Percentiles rank a stretch among this genome's conserved stretches.
Conservation (phyloP, 2,797 vertebrate genomes). For the Manis javanica region DNA sequence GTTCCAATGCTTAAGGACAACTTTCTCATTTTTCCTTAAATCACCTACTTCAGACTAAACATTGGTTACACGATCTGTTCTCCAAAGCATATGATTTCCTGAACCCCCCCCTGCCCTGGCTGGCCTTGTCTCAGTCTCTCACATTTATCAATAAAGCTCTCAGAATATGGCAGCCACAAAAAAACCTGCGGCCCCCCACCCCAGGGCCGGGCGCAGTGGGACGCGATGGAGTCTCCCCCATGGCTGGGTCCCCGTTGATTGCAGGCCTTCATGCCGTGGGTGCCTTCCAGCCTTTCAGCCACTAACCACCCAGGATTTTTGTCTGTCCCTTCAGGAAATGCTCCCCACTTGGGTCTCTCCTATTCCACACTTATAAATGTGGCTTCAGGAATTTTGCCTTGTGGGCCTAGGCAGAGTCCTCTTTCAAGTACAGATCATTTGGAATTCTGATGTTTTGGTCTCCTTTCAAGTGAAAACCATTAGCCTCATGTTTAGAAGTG, state of each 20-base stretch:
- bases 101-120: not conserved
- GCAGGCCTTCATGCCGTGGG: not conserved
- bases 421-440: not conserved
- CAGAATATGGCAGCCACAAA: not conserved
- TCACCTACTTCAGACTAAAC: not conserved
- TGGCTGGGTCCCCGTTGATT: not conserved
- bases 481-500: not conserved
- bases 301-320: not conserved
- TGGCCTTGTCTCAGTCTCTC: slow-evolving; percentile 14
- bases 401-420: not conserved
- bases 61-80: not conserved
- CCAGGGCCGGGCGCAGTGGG: not conserved
- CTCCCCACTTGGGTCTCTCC: not conserved
- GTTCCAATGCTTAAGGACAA: not conserved
- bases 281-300: not conserved
- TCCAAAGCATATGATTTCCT: not conserved
- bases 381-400: not conserved
- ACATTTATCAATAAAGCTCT: not conserved
- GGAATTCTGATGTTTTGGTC: not conserved
- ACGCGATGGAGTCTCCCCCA: not conserved
- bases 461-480: not conserved
- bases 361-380: not conserved
- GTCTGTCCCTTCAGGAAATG: not conserved
- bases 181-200: not conserved
- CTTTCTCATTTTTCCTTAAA: not conserved